Conservation (phyloP, 1,140 invertebrate species). For the Calliphora vicina region DNA sequence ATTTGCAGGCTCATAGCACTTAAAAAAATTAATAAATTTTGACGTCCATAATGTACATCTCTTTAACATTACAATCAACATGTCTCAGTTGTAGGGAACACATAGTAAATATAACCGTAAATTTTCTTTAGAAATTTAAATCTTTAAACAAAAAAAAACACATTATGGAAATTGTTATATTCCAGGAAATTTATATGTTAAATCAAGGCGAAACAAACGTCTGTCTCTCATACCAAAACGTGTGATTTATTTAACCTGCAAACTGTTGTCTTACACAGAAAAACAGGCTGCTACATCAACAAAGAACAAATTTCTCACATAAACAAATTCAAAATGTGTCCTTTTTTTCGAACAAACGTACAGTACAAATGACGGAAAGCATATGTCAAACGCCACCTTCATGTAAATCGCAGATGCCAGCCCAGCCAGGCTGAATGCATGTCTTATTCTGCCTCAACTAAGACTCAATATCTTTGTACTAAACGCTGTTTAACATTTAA, state of each 20-base stretch:
- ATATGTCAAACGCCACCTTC: slow-evolving; percentile 31
- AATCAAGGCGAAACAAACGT: not conserved
- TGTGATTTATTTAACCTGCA: slow-evolving; percentile 31
- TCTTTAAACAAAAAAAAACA: not conserved
- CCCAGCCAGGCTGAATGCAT: not conserved
- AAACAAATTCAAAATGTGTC: slow-evolving; percentile 12
- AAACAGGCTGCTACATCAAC: not conserved
- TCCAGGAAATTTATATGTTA: not conserved
- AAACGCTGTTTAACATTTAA: not conserved
- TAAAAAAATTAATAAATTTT: no score
- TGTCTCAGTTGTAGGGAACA: not conserved
- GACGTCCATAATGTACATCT: no score
- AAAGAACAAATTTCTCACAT: slow-evolving; percentile 10
- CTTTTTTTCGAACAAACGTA: not conserved
- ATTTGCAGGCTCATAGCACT: no score
- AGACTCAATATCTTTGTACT: no score
- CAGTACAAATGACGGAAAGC: slow-evolving; percentile 21
- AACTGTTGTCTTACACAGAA: not conserved
- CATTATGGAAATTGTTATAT: slow-evolving; percentile 3
- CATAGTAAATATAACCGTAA: not conserved
- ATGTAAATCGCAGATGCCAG: not conserved
- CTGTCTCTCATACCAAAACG: not conserved
- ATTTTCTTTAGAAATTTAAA: not conserved
- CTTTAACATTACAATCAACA: not conserved
- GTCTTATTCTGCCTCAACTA: no score